phyloP scores from a whole-genome alignment of 2,888 invertebrate genomes.

The Flexamia atlantica region DNA sequence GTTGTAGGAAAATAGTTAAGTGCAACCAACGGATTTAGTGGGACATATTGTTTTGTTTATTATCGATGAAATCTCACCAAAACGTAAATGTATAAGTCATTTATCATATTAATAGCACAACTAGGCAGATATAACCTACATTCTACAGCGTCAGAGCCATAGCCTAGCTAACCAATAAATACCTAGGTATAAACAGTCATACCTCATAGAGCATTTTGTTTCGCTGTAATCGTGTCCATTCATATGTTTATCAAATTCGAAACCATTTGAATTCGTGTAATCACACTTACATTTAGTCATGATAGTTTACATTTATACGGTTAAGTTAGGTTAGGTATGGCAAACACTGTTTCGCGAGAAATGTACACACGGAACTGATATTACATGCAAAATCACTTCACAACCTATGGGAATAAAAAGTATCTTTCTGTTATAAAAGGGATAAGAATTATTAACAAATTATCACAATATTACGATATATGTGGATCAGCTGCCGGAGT shows the following conservation, averaged over 20 bases:
- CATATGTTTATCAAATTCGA: neutral
- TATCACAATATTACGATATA: neutral
- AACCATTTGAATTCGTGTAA: neutral
- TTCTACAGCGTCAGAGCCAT: neutral
- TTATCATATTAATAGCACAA: too few species aligned
- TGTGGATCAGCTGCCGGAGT: neutral
- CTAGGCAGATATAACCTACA: neutral
- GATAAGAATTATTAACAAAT: neutral
- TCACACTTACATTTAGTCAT: conserved; percentile 47
- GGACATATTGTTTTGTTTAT: too few species aligned
- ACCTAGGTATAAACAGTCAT: neutral
- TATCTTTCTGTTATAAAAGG: neutral
- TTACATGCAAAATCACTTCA: neutral
- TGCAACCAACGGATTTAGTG: too few species aligned
- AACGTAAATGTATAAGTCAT: too few species aligned
- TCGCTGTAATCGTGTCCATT: conserved; percentile 25
- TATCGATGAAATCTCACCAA: too few species aligned
- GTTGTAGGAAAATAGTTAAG: too few species aligned
- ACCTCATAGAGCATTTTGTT: conserved; percentile 47
- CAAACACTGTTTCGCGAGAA: neutral
- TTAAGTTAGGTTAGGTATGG: conserved; percentile 37
- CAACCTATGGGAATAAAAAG: neutral
- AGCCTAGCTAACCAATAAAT: neutral
- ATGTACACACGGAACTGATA: neutral
- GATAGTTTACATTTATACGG: neutral